These are phyloP conservation scores for Zaprionus ghesquierei DNA, from an alignment of 1,140 invertebrate species.

Conservation along the genomic window DNA sequence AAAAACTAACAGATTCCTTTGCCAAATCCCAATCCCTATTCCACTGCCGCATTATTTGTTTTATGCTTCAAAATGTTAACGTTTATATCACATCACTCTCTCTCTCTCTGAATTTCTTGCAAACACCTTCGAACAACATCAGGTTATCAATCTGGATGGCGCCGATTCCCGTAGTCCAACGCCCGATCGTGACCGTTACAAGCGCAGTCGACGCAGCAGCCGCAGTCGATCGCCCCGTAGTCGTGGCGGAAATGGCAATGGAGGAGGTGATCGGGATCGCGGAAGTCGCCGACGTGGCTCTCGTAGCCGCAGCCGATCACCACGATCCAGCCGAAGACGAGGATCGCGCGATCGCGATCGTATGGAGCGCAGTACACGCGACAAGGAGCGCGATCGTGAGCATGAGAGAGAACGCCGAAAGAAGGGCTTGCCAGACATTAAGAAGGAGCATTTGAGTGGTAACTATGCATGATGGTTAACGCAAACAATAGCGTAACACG, in stretches of 20 bases:
- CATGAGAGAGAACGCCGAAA: conserved; percentile 91
- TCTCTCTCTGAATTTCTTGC: conserved; percentile 66
- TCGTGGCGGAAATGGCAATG: conserved; percentile 52
- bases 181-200: conserved; percentile 84
- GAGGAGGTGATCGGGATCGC: conserved; percentile 72
- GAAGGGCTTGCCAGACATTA: conserved; percentile 93
- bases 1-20: neutral
- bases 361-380: conserved; percentile 85
- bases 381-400: conserved; percentile 91
- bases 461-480: conserved; percentile 58
- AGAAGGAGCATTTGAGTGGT: conserved; percentile 93
- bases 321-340: conserved; percentile 83
- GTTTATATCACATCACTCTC: conserved; percentile 70
- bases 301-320: conserved; percentile 82
- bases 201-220: conserved; percentile 79
- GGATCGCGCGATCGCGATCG: conserved; percentile 84
- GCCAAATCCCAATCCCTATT: neutral
- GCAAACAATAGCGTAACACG: conserved; percentile 4
- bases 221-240: conserved; percentile 84
- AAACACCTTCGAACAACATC: conserved; percentile 58
- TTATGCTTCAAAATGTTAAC: conserved; percentile 69
- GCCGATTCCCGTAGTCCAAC: conserved; percentile 85
- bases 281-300: conserved; percentile 82
- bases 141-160: conserved; percentile 85
- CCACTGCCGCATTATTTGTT: conserved; percentile 34